Conservation (phyloP, 2,113 vertebrate genomes). For the Stegastes partitus region DNA sequence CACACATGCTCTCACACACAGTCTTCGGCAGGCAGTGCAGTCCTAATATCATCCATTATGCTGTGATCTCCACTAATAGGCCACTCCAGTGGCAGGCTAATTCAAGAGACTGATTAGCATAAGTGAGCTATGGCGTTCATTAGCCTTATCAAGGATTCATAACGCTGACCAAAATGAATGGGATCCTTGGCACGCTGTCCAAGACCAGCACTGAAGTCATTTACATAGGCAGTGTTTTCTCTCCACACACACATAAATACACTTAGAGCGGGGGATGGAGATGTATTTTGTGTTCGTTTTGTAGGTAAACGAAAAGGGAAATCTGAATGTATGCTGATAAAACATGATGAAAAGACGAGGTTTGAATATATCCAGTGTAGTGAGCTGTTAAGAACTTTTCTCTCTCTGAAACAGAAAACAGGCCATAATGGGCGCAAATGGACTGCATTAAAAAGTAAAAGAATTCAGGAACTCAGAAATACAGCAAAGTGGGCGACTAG, state of each 20-base stretch:
- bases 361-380: background rate
- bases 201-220: conserved; percentile 8
- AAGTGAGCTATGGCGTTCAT: conserved; percentile 72
- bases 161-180: conserved; percentile 56
- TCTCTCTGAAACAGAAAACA: background rate
- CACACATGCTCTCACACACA: conserved; percentile 7
- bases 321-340: background rate
- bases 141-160: conserved; percentile 68
- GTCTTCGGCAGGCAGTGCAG: conserved; percentile 17
- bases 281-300: background rate
- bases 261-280: background rate
- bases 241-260: conserved; percentile 9
- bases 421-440: background rate
- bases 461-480: too few relatives aligned
- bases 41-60: conserved; percentile 50
- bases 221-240: conserved; percentile 25
- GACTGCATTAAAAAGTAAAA: too few relatives aligned
- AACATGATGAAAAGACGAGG: background rate
- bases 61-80: conserved; percentile 58
- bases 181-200: conserved; percentile 25
- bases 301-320: conserved; percentile 3
- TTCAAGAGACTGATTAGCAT: conserved; percentile 69
- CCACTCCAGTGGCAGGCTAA: conserved; percentile 50
- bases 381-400: background rate
- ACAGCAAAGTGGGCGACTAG: too few relatives aligned